phyloP scores from a whole-genome alignment of 1,140 invertebrate species.

The Drosophila ironensis region DNA sequence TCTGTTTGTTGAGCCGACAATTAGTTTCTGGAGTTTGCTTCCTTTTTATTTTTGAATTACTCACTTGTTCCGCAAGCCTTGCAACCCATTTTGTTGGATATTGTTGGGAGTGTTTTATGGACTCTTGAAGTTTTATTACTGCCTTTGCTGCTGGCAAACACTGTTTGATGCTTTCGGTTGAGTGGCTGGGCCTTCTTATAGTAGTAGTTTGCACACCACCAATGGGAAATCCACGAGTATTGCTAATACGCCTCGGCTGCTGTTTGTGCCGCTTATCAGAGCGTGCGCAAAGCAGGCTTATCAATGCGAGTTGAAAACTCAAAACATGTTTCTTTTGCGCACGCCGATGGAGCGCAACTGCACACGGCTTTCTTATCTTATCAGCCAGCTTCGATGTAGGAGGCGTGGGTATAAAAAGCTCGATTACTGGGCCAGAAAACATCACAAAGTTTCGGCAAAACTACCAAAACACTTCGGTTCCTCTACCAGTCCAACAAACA shows the following conservation, averaged over 20 bases:
- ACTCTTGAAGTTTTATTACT: neutral
- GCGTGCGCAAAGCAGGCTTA: slow-evolving; percentile 35
- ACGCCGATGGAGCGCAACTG: slow-evolving; percentile 35
- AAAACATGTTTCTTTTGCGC: slow-evolving; percentile 31
- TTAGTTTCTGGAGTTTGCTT: neutral
- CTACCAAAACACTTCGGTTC: neutral
- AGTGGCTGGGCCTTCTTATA: slow-evolving; percentile 37
- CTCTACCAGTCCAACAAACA: neutral
- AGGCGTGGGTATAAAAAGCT: slow-evolving; percentile 34
- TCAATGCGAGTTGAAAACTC: neutral
- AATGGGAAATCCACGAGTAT: neutral
- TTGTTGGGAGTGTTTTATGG: neutral
- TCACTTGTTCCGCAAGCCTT: slow-evolving; percentile 65
- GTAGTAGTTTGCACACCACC: slow-evolving; percentile 46
- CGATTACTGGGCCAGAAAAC: neutral
- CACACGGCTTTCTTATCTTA: slow-evolving; percentile 59
- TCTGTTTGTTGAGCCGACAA: slow-evolving; percentile 13
- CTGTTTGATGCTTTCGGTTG: slow-evolving; percentile 8
- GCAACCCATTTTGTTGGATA: slow-evolving; percentile 54
- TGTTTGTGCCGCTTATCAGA: slow-evolving; percentile 11
- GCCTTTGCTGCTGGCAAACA: neutral
- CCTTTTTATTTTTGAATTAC: neutral
- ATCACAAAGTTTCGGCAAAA: slow-evolving; percentile 25
- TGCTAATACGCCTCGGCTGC: neutral
- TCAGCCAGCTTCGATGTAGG: slow-evolving; percentile 8